Evolutionary conservation across 1,140 invertebrate species (phyloP).

Genomic region (Trigoniulus corallinus): DNA sequence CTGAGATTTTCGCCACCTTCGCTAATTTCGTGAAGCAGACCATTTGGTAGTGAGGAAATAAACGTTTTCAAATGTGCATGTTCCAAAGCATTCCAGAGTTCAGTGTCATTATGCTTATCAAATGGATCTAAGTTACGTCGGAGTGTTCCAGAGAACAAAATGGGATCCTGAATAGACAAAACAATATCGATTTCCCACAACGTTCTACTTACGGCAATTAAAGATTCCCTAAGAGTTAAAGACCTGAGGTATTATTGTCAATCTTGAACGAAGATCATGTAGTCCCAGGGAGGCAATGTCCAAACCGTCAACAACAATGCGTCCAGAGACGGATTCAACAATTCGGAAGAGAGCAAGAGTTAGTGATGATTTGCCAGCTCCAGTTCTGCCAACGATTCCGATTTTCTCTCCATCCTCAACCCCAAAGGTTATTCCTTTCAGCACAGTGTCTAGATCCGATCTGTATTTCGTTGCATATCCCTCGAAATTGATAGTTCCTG

Average conservation of each 20-base stretch:
- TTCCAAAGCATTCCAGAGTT: slow-evolving; percentile 63
- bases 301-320: slow-evolving; percentile 74
- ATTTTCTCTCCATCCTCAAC: slow-evolving; percentile 51
- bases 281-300: slow-evolving; percentile 75
- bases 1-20: slow-evolving; percentile 80
- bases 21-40: slow-evolving; percentile 59
- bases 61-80: slow-evolving; percentile 59
- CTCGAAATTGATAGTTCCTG: slow-evolving; percentile 53
- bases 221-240: too few relatives aligned
- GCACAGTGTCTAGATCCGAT: slow-evolving; percentile 58
- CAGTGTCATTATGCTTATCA: slow-evolving; percentile 52
- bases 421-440: slow-evolving; percentile 48
- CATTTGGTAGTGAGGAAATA: slow-evolving; percentile 45
- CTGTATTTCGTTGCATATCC: slow-evolving; percentile 62
- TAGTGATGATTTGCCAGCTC: slow-evolving; percentile 70
- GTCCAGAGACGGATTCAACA: slow-evolving; percentile 52
- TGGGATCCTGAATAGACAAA: slow-evolving; percentile 41
- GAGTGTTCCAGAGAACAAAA: slow-evolving; percentile 68
- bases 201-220: not conserved
- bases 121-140: slow-evolving; percentile 68
- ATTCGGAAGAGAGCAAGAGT: slow-evolving; percentile 72
- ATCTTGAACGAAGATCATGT: slow-evolving; percentile 61
- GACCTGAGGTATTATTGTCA: slow-evolving; percentile 81
- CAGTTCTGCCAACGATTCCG: slow-evolving; percentile 64
- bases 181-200: not conserved